A percentile compares a stretch with the other conserved stretches of the same genome.
Evolutionary conservation across 2,888 invertebrate genomes (phyloP).

Genomic region (Ectobius pallidus): DNA sequence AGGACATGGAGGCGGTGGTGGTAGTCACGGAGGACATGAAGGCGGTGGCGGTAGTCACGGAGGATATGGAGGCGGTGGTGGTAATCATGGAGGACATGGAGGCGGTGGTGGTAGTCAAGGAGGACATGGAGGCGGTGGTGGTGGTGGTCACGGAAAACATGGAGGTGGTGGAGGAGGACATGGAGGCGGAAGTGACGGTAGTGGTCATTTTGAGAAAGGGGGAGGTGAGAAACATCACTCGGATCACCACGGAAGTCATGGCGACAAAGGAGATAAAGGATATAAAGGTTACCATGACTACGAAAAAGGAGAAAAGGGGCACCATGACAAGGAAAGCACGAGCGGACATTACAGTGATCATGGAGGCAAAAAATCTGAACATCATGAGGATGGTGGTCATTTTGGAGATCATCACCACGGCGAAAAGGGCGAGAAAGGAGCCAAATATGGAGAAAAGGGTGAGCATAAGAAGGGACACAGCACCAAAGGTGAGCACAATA

Average conservation of each 20-base stretch:
- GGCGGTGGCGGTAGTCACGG: not conserved
- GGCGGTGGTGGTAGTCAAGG: not conserved
- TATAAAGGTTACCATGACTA: constrained; percentile 68
- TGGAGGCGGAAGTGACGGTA: not conserved
- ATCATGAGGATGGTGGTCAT: constrained; percentile 16
- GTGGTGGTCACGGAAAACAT: not conserved
- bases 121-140: not conserved
- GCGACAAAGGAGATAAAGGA: constrained; percentile 68
- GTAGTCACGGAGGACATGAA: constrained; percentile 53
- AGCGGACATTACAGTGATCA: constrained; percentile 67
- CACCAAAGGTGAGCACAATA: constrained; percentile 75
- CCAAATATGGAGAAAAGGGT: constrained; percentile 63
- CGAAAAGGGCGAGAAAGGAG: constrained; percentile 55
- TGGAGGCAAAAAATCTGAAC: constrained; percentile 62
- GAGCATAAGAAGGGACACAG: constrained; percentile 75
- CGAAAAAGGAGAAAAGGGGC: constrained; percentile 68
- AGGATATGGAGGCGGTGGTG: not conserved
- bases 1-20: not conserved
- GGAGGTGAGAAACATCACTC: constrained; percentile 63
- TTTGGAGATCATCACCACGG: not conserved
- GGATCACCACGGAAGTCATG: constrained; percentile 62
- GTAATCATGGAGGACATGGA: not conserved
- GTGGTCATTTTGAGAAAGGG: constrained; percentile 53
- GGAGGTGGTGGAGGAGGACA: not conserved
- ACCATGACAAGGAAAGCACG: constrained; percentile 71